Percentiles rank a stretch among this genome's conserved stretches.
Conservation (phyloP, 2,113 vertebrate species). For the Catharus minimus region DNA sequence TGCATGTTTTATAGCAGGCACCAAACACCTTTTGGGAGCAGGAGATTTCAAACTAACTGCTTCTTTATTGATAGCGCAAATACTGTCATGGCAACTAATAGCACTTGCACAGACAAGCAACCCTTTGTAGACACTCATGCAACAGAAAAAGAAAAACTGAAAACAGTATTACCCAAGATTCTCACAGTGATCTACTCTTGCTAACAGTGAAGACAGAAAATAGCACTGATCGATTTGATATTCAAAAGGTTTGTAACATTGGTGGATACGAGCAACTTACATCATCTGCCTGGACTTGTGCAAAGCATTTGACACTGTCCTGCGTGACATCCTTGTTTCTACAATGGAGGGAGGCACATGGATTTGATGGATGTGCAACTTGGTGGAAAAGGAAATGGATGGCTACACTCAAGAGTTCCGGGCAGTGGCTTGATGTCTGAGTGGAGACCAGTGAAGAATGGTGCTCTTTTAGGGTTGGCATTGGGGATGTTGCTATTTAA, state of each 20-base stretch:
- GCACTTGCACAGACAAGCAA: not conserved
- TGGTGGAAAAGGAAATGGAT: not conserved
- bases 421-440: not conserved
- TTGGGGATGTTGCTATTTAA: not conserved
- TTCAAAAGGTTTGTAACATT: not conserved
- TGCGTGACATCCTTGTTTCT: not conserved
- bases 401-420: not conserved
- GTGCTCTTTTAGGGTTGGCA: accelerated
- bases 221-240: not conserved
- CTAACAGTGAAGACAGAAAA: not conserved
- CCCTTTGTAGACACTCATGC: not conserved
- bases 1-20: not conserved
- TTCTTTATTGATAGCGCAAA: not conserved
- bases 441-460: not conserved
- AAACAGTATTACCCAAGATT: not conserved
- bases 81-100: conserved; percentile 20
- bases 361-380: not conserved
- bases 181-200: not conserved
- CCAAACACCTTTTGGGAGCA: not conserved
- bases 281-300: not conserved
- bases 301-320: not conserved
- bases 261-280: not conserved
- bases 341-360: not conserved
- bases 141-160: not conserved
- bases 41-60: not conserved